phyloP scores from a whole-genome alignment of 2,797 vertebrate species.

The Cyclopterus lumpus region DNA sequence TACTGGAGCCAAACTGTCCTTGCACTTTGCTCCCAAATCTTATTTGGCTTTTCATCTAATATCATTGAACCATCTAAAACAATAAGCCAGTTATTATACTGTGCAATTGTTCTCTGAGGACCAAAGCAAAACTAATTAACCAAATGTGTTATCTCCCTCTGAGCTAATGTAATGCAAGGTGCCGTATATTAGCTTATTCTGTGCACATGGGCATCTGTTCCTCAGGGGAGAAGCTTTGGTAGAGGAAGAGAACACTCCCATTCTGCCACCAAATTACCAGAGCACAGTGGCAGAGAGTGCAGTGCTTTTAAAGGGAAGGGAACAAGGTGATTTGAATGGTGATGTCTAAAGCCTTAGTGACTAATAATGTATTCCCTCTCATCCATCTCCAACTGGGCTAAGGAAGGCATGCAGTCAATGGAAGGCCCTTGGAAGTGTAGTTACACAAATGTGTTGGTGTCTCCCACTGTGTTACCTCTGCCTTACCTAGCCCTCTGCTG shows the following conservation, averaged over 20 bases:
- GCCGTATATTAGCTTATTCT: conserved; percentile 34
- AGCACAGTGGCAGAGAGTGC: conserved; percentile 16
- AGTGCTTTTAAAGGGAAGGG: conserved; percentile 30
- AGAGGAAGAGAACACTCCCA: conserved; percentile 18
- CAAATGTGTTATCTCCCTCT: conserved; percentile 41
- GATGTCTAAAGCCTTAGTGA: conserved; percentile 34
- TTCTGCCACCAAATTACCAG: conserved; percentile 43
- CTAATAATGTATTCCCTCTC: conserved; percentile 50
- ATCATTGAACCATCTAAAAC: conserved; percentile 33
- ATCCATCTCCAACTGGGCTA: conserved; percentile 53
- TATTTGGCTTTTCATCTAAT: conserved; percentile 39
- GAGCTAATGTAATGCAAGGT: conserved; percentile 44
- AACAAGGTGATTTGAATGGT: conserved; percentile 41
- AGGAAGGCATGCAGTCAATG: conserved; percentile 29
- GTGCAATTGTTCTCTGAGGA: conserved; percentile 27
- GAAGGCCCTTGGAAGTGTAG: conserved; percentile 42
- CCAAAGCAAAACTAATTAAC: conserved; percentile 39
- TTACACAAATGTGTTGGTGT: conserved; percentile 47
- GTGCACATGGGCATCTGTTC: conserved; percentile 30
- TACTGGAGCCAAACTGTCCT: conserved; percentile 15
- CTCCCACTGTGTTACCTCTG: conserved; percentile 46
- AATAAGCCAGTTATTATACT: conserved; percentile 27
- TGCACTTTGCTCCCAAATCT: not conserved
- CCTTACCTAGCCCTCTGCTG: conserved; percentile 38
- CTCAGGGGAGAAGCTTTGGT: conserved; percentile 40